Percentiles rank a stretch among this genome's conserved stretches.
phyloP scores from a whole-genome alignment of 2,113 vertebrate genomes.

The Pao palembangensis region DNA sequence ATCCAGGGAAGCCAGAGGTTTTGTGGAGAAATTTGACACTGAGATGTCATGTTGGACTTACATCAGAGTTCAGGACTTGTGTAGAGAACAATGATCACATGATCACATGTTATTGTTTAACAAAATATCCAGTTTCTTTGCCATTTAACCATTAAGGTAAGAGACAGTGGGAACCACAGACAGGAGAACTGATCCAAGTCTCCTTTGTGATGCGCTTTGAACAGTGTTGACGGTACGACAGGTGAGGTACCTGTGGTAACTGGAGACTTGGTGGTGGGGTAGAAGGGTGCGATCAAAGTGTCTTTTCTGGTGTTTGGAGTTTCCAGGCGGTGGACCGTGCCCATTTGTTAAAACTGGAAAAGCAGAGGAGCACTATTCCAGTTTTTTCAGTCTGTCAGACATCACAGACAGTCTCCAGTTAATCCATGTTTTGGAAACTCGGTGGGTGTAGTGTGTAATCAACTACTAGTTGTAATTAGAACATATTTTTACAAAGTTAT shows the following conservation, averaged over 20 bases:
- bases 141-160: neutral
- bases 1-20: neutral
- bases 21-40: neutral
- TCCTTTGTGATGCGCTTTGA: conserved; percentile 33
- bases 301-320: conserved; percentile 43
- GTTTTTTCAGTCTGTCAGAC: conserved; percentile 35
- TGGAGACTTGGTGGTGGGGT: conserved; percentile 37
- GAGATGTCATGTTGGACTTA: neutral
- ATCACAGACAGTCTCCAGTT: neutral
- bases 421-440: conserved; percentile 1
- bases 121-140: no score
- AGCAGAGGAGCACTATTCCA: conserved; percentile 19
- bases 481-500: neutral
- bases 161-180: conserved; percentile 31
- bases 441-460: neutral
- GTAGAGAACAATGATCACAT: neutral
- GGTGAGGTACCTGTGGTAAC: conserved; percentile 41
- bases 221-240: conserved; percentile 33
- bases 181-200: conserved; percentile 13
- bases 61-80: no score
- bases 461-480: conserved; percentile 9
- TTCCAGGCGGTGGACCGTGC: conserved; percentile 39
- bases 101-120: no score
- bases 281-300: conserved; percentile 52
- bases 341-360: conserved; percentile 14